Evolutionary conservation across 2,888 invertebrate genomes (phyloP).

Genomic region (Drosophila seclusa): DNA sequence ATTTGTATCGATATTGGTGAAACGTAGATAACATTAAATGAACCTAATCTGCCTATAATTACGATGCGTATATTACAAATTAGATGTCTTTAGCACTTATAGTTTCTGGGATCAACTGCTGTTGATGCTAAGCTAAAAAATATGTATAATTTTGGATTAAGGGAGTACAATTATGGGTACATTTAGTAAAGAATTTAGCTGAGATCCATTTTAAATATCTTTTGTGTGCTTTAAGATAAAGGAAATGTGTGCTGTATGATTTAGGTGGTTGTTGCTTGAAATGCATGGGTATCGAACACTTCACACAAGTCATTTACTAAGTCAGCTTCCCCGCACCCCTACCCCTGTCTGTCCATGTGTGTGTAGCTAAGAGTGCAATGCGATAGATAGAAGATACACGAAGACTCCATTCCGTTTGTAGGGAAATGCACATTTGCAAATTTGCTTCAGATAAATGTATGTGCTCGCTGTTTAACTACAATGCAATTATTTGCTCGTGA

Average conservation of each 20-base stretch:
- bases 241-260: background rate
- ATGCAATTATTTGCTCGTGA: constrained; percentile 38
- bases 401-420: background rate
- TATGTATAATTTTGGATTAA: background rate
- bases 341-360: constrained; percentile 19
- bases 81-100: background rate
- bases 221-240: background rate
- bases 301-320: constrained; percentile 1
- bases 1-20: background rate
- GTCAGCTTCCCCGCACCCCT: background rate
- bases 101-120: background rate
- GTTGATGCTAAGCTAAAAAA: background rate
- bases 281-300: constrained; percentile 20
- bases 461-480: constrained; percentile 35
- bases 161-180: too few species aligned
- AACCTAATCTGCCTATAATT: background rate
- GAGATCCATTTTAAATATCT: background rate
- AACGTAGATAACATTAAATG: background rate
- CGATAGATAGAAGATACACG: constrained; percentile 6
- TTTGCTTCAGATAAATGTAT: constrained; percentile 40
- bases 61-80: background rate
- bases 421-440: constrained; percentile 22
- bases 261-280: background rate
- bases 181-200: background rate
- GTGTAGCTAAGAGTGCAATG: constrained; percentile 8